A percentile compares a stretch with the other conserved stretches of the same genome.
These are phyloP conservation scores for Drepanosiphum platanoidis DNA, from an alignment of 2,888 invertebrate genomes.

Conservation along the genomic window DNA sequence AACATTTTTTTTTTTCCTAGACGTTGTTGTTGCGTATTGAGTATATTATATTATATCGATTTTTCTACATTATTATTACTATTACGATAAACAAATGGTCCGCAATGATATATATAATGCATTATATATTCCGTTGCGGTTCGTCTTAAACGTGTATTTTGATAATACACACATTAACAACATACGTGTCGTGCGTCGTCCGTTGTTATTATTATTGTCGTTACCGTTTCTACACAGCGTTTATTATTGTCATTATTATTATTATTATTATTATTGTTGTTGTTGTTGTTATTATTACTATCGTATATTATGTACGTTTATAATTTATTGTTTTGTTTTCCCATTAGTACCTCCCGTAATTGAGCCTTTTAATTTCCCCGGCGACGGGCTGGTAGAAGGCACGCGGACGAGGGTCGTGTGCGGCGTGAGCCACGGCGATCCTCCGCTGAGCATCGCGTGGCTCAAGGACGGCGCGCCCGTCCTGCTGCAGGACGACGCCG, in stretches of 20 bases:
- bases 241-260: background rate
- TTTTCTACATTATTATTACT: background rate
- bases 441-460: slow-evolving; percentile 83
- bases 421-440: slow-evolving; percentile 83
- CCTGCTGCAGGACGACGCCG: slow-evolving; percentile 66
- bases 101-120: background rate
- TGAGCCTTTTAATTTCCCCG: slow-evolving; percentile 84
- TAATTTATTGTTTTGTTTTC: slow-evolving; percentile 57
- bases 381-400: slow-evolving; percentile 81
- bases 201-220: background rate
- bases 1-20: slow-evolving; percentile 58
- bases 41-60: background rate
- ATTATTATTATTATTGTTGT: background rate
- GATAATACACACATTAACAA: background rate
- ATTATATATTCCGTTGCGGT: background rate
- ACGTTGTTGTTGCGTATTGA: slow-evolving; percentile 17
- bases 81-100: background rate
- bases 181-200: background rate
- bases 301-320: slow-evolving; percentile 60
- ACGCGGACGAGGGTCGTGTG: slow-evolving; percentile 84
- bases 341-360: slow-evolving; percentile 81
- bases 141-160: background rate
- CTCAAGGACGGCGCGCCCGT: slow-evolving; percentile 80
- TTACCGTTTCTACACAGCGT: background rate
- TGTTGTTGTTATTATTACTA: background rate